Evolutionary conservation across 1,140 invertebrate species (phyloP), one percentile per base, ranked within the genome.

Genomic region (Bombyx mandarina): DNA sequence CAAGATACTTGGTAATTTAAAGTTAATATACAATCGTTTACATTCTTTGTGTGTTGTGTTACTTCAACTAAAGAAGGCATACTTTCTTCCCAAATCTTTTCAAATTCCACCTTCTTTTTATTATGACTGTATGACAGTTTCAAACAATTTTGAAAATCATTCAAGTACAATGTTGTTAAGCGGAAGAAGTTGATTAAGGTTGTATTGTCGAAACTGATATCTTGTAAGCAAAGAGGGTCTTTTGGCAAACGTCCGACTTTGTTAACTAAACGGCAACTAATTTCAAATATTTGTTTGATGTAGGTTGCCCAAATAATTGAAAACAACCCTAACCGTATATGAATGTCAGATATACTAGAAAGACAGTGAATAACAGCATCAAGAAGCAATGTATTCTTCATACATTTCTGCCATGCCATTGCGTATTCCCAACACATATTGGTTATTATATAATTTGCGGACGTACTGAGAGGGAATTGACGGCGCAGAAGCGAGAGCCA

Each of bases 361-460:
- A 94, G 77, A 71, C 91, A 93, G 47, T 81, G 79, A 2, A 95
- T 67, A 0, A 92, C 91, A 8, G 92, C 90, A 61, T 91, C 83
- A 3, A 96, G 84, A 65, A 90, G 84, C 12, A 90, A 82, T n/a
- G 94, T 87, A 56, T 91, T 89, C 52, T 92, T 89, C 58, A 93
- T 90, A 66, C 93, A 91, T 82, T 94, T 95, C 77, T 94, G 93
- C 96, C 96, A 98, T 54, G 90, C 90, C 61, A 94, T 90, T 58
- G 94, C 91, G 84, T 95, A 96, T 77, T 98, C 96, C 97, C 96
- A 98, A 66, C 92, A 93, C 88, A 97, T 93, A 81, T 97, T 96
- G 8, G 93, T 91, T 45, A 97, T 82, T 43, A 98, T 79, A 44
- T 94, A 91, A 69, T 93, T 93, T 43, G 93, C 91, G 35, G 93